Conservation (phyloP, 2,888 invertebrate species). For the Pollenia griseotomentosa region DNA sequence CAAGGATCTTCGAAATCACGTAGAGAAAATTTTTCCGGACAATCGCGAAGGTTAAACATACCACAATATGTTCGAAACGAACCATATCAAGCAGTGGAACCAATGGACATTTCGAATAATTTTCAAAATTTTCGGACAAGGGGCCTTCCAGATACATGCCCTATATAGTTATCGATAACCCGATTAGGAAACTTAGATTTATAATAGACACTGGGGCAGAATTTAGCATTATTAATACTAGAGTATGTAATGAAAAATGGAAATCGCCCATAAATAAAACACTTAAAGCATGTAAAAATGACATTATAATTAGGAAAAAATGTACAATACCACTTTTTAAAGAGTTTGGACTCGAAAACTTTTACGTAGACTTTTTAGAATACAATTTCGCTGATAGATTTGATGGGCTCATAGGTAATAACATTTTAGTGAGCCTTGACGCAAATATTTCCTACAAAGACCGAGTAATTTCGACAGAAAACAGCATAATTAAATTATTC, state of each 20-base stretch:
- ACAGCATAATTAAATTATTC: constrained; percentile 23
- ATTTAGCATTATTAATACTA: constrained; percentile 19
- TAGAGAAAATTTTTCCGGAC: constrained; percentile 17
- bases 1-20: constrained; percentile 16
- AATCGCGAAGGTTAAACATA: not conserved
- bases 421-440: constrained; percentile 43
- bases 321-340: constrained; percentile 41
- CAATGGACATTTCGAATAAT: constrained; percentile 31
- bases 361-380: too few species aligned
- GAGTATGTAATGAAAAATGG: constrained; percentile 17
- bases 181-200: constrained; percentile 25
- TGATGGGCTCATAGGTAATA: constrained; percentile 61
- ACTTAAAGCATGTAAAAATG: constrained; percentile 25
- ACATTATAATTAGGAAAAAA: constrained; percentile 8
- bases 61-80: constrained; percentile 19
- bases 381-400: constrained; percentile 53
- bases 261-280: constrained; percentile 1
- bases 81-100: constrained; percentile 9
- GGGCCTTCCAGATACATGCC: constrained; percentile 39
- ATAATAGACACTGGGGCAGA: constrained; percentile 21
- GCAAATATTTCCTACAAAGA: constrained; percentile 21
- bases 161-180: constrained; percentile 39
- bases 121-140: constrained; percentile 23
- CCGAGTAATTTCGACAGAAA: constrained; percentile 22
- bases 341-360: constrained; percentile 31